These are phyloP conservation scores for Lindbergichthys nudifrons DNA, from an alignment of 2,797 vertebrate species.

Conservation along the genomic window DNA sequence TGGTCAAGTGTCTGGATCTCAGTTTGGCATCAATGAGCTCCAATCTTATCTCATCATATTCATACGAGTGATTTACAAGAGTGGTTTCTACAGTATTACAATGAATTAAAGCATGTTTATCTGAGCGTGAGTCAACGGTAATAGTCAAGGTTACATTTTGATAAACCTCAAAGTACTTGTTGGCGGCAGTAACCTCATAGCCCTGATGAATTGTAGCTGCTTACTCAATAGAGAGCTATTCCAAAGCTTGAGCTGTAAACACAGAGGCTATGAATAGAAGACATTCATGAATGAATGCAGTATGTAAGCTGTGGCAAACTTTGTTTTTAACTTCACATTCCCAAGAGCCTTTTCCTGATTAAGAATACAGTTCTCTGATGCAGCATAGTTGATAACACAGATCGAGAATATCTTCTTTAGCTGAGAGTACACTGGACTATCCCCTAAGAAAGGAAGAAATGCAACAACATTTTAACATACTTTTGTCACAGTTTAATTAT, in stretches of 20 bases:
- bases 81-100: neutral
- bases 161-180: slow-evolving; percentile 40
- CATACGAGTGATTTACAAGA: neutral
- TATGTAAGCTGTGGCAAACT: neutral
- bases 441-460: too few relatives aligned
- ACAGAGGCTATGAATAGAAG: slow-evolving; percentile 41
- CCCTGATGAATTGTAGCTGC: slow-evolving; percentile 8
- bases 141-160: slow-evolving; percentile 51
- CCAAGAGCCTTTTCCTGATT: neutral
- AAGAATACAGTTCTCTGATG: neutral
- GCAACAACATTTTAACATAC: too few relatives aligned
- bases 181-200: slow-evolving; percentile 12
- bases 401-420: too few relatives aligned
- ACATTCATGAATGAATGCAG: slow-evolving; percentile 38
- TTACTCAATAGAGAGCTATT: slow-evolving; percentile 13
- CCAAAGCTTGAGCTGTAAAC: slow-evolving; percentile 22
- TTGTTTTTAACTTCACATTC: slow-evolving; percentile 6
- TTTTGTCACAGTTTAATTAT: too few relatives aligned
- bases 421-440: too few relatives aligned
- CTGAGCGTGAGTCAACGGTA: slow-evolving; percentile 7
- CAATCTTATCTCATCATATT: neutral
- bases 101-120: slow-evolving; percentile 11
- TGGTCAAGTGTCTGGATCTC: neutral
- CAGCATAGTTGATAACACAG: neutral
- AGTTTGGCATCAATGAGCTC: neutral